Percentiles rank a stretch among this genome's conserved stretches.
Evolutionary conservation across 2,113 vertebrate species (phyloP).

Genomic region (Hiodon alosoides): DNA sequence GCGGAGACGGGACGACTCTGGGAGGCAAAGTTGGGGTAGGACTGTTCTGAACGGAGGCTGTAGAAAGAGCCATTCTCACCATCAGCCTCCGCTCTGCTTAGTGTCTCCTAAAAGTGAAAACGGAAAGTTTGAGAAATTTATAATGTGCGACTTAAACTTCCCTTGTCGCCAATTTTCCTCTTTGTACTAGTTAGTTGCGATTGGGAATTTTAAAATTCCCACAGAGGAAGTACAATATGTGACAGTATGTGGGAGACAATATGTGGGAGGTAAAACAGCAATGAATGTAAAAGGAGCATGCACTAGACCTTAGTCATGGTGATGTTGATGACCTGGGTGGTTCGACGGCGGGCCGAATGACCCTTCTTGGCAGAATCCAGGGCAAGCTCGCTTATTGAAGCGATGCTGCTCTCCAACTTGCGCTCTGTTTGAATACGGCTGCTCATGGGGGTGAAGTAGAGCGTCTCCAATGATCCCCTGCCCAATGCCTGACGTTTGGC

Average conservation of each 20-base stretch:
- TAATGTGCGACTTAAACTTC: neutral
- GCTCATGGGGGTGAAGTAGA: conserved; percentile 81
- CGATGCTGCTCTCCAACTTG: conserved; percentile 57
- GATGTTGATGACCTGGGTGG: conserved; percentile 78
- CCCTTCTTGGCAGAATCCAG: conserved; percentile 61
- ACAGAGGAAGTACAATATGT: neutral
- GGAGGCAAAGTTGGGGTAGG: conserved; percentile 51
- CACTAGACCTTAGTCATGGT: conserved; percentile 79
- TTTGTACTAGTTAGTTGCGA: neutral
- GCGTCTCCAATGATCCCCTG: conserved; percentile 72
- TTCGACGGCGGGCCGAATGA: conserved; percentile 69
- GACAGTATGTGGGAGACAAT: neutral
- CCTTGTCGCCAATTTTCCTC: neutral
- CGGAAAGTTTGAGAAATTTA: neutral
- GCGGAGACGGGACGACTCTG: conserved; percentile 44
- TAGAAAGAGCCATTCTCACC: conserved; percentile 61
- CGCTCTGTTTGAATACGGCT: conserved; percentile 32
- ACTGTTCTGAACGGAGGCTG: conserved; percentile 57
- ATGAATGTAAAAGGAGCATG: neutral
- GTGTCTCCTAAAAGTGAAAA: conserved; percentile 60
- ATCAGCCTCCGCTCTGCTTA: conserved; percentile 42
- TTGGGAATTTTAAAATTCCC: too few species aligned
- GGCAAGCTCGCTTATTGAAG: conserved; percentile 50
- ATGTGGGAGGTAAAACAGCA: neutral
- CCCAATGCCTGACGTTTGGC: conserved; percentile 53